Percentiles rank a stretch among this genome's conserved stretches.
These are phyloP conservation scores for Pterostichus niger DNA, from an alignment of 2,888 invertebrate genomes.

Conservation along the genomic window DNA sequence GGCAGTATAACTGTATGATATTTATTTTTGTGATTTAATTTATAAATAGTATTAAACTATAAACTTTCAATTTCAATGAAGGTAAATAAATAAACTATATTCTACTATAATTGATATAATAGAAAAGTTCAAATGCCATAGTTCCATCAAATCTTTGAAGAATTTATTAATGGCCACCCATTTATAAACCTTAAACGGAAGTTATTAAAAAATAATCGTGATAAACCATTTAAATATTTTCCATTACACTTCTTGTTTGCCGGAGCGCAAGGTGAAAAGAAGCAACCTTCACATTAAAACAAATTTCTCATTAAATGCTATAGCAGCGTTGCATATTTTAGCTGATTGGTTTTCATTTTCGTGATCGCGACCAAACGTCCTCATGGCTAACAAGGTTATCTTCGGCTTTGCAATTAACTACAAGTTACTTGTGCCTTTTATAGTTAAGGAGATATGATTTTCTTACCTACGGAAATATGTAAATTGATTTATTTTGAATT, in stretches of 20 bases:
- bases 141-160: slow-evolving; percentile 13
- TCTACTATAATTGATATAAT: too few relatives aligned
- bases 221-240: slow-evolving; percentile 26
- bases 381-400: slow-evolving; percentile 26
- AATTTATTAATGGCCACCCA: slow-evolving; percentile 15
- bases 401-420: neutral
- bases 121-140: slow-evolving; percentile 13
- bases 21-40: too few relatives aligned
- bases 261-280: slow-evolving; percentile 36
- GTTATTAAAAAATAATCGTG: slow-evolving; percentile 13
- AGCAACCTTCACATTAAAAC: slow-evolving; percentile 42
- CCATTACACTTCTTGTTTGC: slow-evolving; percentile 25
- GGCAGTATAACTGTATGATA: too few relatives aligned
- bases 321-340: slow-evolving; percentile 11
- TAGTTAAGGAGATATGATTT: neutral
- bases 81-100: too few relatives aligned
- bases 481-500: slow-evolving; percentile 34
- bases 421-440: neutral
- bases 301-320: slow-evolving; percentile 37
- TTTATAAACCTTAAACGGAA: slow-evolving; percentile 17
- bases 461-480: slow-evolving; percentile 9
- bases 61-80: too few relatives aligned
- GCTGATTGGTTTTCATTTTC: slow-evolving; percentile 45
- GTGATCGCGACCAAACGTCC: slow-evolving; percentile 22
- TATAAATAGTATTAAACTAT: too few relatives aligned